Conservation (phyloP, 2,888 invertebrate genomes). For the Melinaea marsaeus region DNA sequence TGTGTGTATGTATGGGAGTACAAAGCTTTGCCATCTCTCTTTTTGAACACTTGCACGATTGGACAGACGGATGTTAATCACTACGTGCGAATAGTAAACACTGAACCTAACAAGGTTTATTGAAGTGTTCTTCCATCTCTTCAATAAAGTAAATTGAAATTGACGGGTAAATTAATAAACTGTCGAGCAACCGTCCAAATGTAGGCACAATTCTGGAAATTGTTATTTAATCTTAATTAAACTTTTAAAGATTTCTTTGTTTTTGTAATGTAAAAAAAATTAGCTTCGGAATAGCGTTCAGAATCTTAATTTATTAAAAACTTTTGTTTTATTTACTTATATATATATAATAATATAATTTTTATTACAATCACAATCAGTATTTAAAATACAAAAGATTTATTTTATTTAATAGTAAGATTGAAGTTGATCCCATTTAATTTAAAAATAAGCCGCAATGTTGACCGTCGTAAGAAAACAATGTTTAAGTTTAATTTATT, state of each 20-base stretch:
- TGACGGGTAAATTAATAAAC: constrained; percentile 9
- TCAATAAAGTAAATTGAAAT: neutral
- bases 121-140: neutral
- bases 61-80: neutral
- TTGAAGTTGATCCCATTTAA: no score
- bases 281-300: neutral
- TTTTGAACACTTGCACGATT: neutral
- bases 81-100: neutral
- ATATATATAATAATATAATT: no score
- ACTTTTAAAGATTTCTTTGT: constrained; percentile 7
- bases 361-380: no score
- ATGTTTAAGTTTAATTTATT: no score
- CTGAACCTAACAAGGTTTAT: neutral
- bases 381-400: no score
- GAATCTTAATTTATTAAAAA: neutral
- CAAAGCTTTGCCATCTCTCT: constrained; percentile 3
- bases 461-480: no score
- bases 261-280: constrained; percentile 5
- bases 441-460: no score
- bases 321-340: neutral
- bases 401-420: no score
- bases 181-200: neutral
- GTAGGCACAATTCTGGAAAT: constrained; percentile 7
- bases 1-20: neutral
- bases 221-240: constrained; percentile 16